These are phyloP conservation scores for Nibea coibor DNA, from an alignment of 2,113 vertebrate species.

Conservation along the genomic window DNA sequence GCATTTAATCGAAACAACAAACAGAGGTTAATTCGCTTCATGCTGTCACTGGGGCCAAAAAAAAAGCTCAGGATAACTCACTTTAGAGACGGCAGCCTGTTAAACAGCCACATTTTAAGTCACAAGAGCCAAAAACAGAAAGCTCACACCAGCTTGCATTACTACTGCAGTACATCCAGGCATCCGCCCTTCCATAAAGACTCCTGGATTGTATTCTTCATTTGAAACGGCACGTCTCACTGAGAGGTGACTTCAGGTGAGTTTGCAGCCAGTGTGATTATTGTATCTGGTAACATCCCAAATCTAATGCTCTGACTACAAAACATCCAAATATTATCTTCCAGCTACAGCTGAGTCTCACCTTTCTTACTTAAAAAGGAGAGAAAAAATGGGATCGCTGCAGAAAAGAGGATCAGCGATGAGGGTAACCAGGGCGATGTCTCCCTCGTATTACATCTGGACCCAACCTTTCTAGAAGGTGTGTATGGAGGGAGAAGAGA, in stretches of 20 bases:
- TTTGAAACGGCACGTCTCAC: too few relatives aligned
- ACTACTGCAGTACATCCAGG: background rate
- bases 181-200: background rate
- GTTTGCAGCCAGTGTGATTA: background rate
- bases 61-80: background rate
- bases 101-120: background rate
- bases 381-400: background rate
- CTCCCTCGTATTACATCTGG: conserved; percentile 19
- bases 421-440: background rate
- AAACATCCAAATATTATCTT: background rate
- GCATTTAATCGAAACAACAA: background rate
- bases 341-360: background rate
- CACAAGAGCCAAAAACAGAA: background rate
- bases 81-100: background rate
- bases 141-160: background rate
- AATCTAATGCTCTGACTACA: background rate
- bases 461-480: conserved; percentile 14
- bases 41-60: background rate
- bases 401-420: background rate
- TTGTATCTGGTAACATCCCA: background rate
- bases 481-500: conserved; percentile 7
- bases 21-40: background rate
- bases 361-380: background rate
- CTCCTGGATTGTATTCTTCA: background rate
- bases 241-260: too few relatives aligned